Conservation (phyloP, 2,888 invertebrate genomes). For the Heteromurus nitidus region DNA sequence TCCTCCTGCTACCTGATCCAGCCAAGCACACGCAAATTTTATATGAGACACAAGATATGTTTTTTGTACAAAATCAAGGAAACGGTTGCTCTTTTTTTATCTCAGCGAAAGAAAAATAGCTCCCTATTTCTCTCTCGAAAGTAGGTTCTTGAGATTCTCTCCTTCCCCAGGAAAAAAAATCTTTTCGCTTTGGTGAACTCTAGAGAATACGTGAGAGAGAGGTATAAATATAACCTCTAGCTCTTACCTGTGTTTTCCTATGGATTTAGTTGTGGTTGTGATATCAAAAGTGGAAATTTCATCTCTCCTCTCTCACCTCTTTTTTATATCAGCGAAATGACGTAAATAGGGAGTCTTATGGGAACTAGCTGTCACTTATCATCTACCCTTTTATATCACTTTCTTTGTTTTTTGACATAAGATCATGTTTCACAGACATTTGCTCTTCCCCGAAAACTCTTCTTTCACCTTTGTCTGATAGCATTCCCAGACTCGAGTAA, state of each 20-base stretch:
- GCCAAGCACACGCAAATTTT: not conserved
- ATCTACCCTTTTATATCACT: constrained; percentile 8
- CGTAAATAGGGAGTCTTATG: constrained; percentile 16
- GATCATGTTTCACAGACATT: not conserved
- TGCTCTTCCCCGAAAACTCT: too few relatives aligned
- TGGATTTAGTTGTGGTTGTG: not conserved
- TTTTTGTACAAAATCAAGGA: not conserved
- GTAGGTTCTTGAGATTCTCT: not conserved
- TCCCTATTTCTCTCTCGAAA: not conserved
- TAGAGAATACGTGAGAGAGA: constrained; percentile 3
- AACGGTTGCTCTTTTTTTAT: too few relatives aligned
- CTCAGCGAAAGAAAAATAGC: not conserved
- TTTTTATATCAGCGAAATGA: not conserved
- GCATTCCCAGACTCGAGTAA: not conserved
- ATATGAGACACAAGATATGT: not conserved
- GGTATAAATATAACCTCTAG: not conserved
- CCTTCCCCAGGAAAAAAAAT: not conserved
- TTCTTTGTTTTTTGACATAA: not conserved
- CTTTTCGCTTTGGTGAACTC: not conserved
- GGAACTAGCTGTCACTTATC: constrained; percentile 18
- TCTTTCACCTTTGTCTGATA: too few relatives aligned
- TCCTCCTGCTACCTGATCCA: not conserved
- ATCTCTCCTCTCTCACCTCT: not conserved
- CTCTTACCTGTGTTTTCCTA: not conserved
- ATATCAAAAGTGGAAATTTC: not conserved